Evolutionary conservation across 2,888 invertebrate species (phyloP).

Genomic region (Drosophila histrio): DNA sequence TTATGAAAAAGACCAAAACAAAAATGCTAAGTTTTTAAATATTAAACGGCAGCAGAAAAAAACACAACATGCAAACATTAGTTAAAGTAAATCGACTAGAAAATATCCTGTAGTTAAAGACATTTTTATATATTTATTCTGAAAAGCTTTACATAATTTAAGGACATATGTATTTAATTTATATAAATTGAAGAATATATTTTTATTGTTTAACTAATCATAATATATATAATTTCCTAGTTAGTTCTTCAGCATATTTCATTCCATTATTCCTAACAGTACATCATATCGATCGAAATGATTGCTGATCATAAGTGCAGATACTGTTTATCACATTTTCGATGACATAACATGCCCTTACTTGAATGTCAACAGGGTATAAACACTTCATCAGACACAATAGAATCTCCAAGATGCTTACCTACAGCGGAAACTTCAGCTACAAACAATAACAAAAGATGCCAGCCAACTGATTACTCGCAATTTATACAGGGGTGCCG

Average conservation of each 20-base stretch:
- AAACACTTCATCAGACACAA: conserved; percentile 49
- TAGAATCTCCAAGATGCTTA: conserved; percentile 66
- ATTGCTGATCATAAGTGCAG: neutral
- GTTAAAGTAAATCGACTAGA: neutral
- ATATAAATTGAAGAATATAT: too few species aligned
- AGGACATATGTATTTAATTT: too few species aligned
- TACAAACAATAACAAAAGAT: conserved; percentile 73
- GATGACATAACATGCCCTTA: neutral
- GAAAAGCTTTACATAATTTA: too few species aligned
- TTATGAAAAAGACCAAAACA: conserved; percentile 52
- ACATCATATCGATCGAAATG: too few species aligned
- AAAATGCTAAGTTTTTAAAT: conserved; percentile 24
- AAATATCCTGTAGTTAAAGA: neutral
- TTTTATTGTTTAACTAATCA: too few species aligned
- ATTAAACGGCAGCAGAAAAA: conserved; percentile 12
- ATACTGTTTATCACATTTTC: neutral
- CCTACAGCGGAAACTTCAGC: conserved; percentile 65
- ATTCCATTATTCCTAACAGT: too few species aligned
- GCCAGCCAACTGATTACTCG: conserved; percentile 72
- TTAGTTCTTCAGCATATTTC: too few species aligned
- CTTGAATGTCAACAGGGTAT: neutral
- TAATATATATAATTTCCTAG: too few species aligned
- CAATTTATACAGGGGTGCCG: conserved; percentile 59
- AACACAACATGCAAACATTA: neutral
- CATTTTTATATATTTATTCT: neutral